Percentiles rank a stretch among this genome's conserved stretches.
Evolutionary conservation across 2,113 vertebrate species (phyloP).

Genomic region (Brachirus orientalis): DNA sequence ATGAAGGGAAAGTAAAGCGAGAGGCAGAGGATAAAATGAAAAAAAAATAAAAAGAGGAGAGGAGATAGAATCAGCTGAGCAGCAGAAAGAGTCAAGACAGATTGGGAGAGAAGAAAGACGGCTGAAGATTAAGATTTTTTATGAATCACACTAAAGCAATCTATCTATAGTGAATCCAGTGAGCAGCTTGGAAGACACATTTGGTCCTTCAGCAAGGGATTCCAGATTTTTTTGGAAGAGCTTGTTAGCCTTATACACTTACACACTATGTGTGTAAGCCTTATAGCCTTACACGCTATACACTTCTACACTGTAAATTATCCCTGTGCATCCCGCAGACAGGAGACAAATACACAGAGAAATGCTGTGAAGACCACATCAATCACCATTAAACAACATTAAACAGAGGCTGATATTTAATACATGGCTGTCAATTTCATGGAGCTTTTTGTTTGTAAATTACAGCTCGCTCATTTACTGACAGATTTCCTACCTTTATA

Average conservation of each 20-base stretch:
- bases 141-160: constrained; percentile 57
- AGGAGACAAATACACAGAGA: not conserved
- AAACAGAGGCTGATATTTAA: not conserved
- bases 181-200: constrained; percentile 29
- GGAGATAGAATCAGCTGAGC: not conserved
- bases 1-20: not conserved
- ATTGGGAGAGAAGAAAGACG: not conserved
- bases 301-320: no score
- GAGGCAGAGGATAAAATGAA: not conserved
- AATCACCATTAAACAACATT: constrained; percentile 3
- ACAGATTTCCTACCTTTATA: no score
- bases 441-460: not conserved
- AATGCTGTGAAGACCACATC: not conserved
- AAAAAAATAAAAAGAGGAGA: not conserved
- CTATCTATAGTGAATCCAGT: constrained; percentile 61
- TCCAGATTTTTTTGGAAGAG: constrained; percentile 30
- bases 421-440: not conserved
- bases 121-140: constrained; percentile 42
- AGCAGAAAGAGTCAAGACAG: constrained; percentile 10
- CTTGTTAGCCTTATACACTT: constrained; percentile 54
- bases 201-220: constrained; percentile 34
- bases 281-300: no score
- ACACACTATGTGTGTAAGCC: no score
- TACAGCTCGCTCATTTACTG: not conserved
- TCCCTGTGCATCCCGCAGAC: constrained; percentile 21